These are phyloP conservation scores for Peromyscus nudipes DNA, from an alignment of 2,797 vertebrate species.

Conservation along the genomic window DNA sequence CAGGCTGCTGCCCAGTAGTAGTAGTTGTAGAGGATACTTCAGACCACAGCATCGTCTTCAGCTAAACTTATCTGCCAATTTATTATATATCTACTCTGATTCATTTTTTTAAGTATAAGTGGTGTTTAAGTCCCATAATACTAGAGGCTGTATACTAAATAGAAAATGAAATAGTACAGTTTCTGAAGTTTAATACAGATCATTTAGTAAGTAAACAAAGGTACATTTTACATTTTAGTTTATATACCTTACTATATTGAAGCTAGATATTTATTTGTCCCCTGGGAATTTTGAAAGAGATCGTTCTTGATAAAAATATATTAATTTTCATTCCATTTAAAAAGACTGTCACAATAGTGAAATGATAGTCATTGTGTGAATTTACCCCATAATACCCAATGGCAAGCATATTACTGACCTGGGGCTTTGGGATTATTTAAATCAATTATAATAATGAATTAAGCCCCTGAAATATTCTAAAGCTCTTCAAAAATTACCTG, in stretches of 20 bases:
- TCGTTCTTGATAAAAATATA: slow-evolving; percentile 11
- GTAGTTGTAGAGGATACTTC: slow-evolving; percentile 36
- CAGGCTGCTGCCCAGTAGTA: slow-evolving; percentile 20
- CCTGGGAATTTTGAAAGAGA: slow-evolving; percentile 68
- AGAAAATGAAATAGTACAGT: slow-evolving; percentile 80
- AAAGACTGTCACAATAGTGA: slow-evolving; percentile 62
- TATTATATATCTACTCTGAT: slow-evolving; percentile 54
- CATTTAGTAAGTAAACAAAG: slow-evolving; percentile 62
- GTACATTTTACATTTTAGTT: slow-evolving; percentile 78
- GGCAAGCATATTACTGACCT: slow-evolving; percentile 64
- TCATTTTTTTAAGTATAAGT: slow-evolving; percentile 74
- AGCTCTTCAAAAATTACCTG: slow-evolving; percentile 59
- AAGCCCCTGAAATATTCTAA: slow-evolving; percentile 23
- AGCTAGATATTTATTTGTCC: slow-evolving; percentile 75
- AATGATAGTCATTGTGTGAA: slow-evolving; percentile 61
- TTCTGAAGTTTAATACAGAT: slow-evolving; percentile 59
- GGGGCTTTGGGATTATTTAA: slow-evolving; percentile 71
- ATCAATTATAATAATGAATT: slow-evolving; percentile 62
- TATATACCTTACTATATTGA: slow-evolving; percentile 38
- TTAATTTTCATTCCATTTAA: slow-evolving; percentile 74
- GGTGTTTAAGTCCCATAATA: slow-evolving; percentile 83
- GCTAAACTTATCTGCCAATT: slow-evolving; percentile 56
- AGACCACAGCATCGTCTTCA: slow-evolving; percentile 43
- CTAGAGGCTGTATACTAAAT: slow-evolving; percentile 68
- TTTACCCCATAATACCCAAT: slow-evolving; percentile 68